A percentile compares a stretch with the other conserved stretches of the same genome.
phyloP scores from a whole-genome alignment of 2,888 invertebrate genomes.

The Agrypnus murinus region DNA sequence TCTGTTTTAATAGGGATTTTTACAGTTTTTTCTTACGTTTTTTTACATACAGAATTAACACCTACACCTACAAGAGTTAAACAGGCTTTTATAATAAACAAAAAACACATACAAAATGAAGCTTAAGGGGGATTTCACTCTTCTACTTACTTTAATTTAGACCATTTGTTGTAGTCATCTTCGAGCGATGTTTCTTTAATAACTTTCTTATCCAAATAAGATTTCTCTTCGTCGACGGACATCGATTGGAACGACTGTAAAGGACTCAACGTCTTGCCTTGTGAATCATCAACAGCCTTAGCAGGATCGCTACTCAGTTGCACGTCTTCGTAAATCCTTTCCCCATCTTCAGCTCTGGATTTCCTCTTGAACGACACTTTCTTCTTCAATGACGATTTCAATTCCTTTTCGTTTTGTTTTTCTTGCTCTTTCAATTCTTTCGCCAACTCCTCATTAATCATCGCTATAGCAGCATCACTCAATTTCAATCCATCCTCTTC shows the following conservation, averaged over 20 bases:
- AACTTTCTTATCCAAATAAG: constrained; percentile 64
- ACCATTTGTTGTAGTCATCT: constrained; percentile 69
- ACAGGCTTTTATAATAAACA: no score
- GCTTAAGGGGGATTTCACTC: no score
- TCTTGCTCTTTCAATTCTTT: constrained; percentile 44
- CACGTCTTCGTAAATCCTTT: constrained; percentile 59
- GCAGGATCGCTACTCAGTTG: constrained; percentile 47
- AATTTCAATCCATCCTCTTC: constrained; percentile 68
- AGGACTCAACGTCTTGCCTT: constrained; percentile 46
- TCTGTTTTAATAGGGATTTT: no score
- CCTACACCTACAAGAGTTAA: no score
- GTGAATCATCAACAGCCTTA: constrained; percentile 47
- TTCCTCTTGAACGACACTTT: constrained; percentile 68
- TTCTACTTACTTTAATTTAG: constrained; percentile 69
- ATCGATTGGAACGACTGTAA: constrained; percentile 61
- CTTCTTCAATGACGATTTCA: constrained; percentile 62
- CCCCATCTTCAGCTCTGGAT: constrained; percentile 61
- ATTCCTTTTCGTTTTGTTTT: constrained; percentile 45
- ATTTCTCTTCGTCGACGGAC: constrained; percentile 65
- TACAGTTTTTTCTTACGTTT: no score
- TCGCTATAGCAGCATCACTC: constrained; percentile 59
- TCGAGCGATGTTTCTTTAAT: constrained; percentile 65
- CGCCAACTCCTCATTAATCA: constrained; percentile 53
- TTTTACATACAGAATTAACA: no score
- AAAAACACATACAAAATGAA: no score